These are phyloP conservation scores for Tapirus terrestris DNA, from an alignment of 2,113 vertebrate genomes.

Conservation along the genomic window DNA sequence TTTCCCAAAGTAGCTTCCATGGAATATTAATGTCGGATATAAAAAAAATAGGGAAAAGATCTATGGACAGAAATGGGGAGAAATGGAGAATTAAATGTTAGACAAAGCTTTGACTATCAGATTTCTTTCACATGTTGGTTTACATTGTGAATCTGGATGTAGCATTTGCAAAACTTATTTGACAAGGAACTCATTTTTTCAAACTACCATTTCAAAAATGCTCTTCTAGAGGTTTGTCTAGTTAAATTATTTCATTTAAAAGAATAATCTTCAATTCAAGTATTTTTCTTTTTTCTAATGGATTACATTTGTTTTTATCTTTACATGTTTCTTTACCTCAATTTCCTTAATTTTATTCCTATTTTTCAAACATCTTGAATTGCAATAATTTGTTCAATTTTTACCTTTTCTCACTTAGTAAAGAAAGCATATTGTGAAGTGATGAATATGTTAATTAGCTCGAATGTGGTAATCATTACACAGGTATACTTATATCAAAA, in stretches of 20 bases:
- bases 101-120: not conserved
- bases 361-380: conserved; percentile 1
- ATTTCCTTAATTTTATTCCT: not conserved
- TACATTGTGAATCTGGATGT: not conserved
- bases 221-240: not conserved
- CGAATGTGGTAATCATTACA: not conserved
- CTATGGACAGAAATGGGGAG: not conserved
- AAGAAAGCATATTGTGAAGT: not conserved
- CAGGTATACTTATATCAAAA: not conserved
- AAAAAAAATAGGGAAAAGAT: not conserved
- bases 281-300: not conserved
- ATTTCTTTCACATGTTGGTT: not conserved
- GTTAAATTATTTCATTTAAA: not conserved
- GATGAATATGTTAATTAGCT: not conserved
- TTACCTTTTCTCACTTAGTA: not conserved
- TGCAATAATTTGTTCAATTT: not conserved
- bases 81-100: not conserved
- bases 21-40: not conserved
- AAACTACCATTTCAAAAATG: not conserved
- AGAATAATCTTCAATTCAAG: not conserved
- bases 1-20: not conserved
- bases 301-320: not conserved
- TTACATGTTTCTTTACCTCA: not conserved
- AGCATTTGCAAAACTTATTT: not conserved
- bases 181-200: not conserved